Evolutionary conservation across 1,140 invertebrate genomes (phyloP).

Genomic region (Triops longicaudatus): DNA sequence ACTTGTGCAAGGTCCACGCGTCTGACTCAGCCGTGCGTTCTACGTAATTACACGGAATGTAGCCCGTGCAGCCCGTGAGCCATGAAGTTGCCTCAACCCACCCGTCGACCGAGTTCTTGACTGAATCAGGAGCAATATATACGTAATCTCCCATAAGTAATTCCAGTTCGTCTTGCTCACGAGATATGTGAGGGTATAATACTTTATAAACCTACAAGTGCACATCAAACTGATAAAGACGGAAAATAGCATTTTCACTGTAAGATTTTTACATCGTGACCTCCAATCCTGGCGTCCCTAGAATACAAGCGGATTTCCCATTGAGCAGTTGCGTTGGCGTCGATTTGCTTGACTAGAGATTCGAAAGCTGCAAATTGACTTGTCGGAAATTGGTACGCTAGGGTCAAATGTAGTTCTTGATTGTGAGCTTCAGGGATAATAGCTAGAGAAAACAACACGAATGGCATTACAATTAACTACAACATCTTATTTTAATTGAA

Average conservation of each 20-base stretch:
- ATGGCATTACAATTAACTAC: slow-evolving; percentile 3
- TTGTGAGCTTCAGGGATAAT: slow-evolving; percentile 62
- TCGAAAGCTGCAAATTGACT: slow-evolving; percentile 61
- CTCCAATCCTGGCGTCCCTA: slow-evolving; percentile 60
- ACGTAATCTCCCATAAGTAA: slow-evolving; percentile 76
- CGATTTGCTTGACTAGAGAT: slow-evolving; percentile 59
- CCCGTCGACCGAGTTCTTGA: slow-evolving; percentile 63
- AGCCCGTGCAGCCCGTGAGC: slow-evolving; percentile 65
- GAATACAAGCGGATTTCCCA: slow-evolving; percentile 85
- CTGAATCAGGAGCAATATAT: slow-evolving; percentile 63
- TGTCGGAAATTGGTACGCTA: slow-evolving; percentile 76
- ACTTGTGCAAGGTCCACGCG: slow-evolving; percentile 76
- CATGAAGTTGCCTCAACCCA: slow-evolving; percentile 82
- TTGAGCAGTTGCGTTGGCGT: slow-evolving; percentile 51
- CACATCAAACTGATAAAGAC: slow-evolving; percentile 26
- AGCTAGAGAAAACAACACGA: slow-evolving; percentile 43
- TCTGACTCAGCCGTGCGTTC: slow-evolving; percentile 75
- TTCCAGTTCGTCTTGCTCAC: slow-evolving; percentile 73
- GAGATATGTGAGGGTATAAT: slow-evolving; percentile 63
- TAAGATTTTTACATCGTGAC: slow-evolving; percentile 54
- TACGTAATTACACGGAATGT: slow-evolving; percentile 70
- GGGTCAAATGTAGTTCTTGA: slow-evolving; percentile 74
- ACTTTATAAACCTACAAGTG: slow-evolving; percentile 63
- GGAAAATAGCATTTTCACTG: not conserved
- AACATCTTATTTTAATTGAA: not conserved